A percentile compares a stretch with the other conserved stretches of the same genome.
Evolutionary conservation across 2,797 vertebrate species (phyloP).

Genomic region (Masticophis lateralis): DNA sequence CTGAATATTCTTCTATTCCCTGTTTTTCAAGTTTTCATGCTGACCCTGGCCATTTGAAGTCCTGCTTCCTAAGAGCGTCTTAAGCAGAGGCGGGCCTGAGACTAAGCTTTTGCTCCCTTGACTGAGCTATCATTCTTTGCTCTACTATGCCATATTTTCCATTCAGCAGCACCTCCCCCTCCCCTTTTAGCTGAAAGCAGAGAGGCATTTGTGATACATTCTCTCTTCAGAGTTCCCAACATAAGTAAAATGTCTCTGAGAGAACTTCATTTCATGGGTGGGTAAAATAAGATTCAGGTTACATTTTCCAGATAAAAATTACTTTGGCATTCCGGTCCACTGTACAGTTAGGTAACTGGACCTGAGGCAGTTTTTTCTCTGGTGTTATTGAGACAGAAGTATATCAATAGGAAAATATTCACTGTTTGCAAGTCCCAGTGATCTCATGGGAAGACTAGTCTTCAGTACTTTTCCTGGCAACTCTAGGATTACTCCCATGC

Average conservation of each 20-base stretch:
- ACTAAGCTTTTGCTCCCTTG: not conserved
- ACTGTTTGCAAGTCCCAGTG: too few relatives aligned
- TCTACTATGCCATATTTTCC: not conserved
- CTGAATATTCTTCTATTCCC: not conserved
- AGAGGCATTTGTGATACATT: not conserved
- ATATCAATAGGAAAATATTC: not conserved
- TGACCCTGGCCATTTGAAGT: not conserved
- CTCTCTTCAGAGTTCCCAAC: not conserved
- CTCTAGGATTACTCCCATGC: not conserved
- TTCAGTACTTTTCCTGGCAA: not conserved
- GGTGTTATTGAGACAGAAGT: not conserved
- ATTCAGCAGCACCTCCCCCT: not conserved
- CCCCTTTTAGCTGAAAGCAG: not conserved
- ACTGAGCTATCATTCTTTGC: not conserved
- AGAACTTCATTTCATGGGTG: not conserved
- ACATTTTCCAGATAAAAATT: not conserved
- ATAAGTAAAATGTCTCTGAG: not conserved
- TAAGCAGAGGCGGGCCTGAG: not conserved
- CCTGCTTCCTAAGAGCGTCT: not conserved
- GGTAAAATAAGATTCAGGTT: not conserved
- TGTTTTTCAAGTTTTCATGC: not conserved
- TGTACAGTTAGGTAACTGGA: too few relatives aligned
- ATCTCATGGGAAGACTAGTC: not conserved
- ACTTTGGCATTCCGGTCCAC: too few relatives aligned
- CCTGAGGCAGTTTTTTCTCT: not conserved